Conservation (phyloP, 1,140 invertebrate species). For the Drosophila azteca region DNA sequence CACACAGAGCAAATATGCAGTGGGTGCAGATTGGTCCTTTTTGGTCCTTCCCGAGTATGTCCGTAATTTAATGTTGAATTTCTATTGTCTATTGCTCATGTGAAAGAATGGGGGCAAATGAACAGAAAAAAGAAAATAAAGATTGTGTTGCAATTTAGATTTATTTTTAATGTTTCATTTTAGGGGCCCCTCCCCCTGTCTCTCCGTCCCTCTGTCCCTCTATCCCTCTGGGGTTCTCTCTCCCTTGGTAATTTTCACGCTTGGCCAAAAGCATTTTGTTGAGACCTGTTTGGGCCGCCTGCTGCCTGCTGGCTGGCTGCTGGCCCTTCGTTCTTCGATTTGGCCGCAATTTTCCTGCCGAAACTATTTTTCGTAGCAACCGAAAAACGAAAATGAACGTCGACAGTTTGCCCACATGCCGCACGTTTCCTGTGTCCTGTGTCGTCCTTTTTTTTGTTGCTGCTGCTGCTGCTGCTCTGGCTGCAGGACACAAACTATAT, state of each 20-base stretch:
- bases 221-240: no score
- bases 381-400: constrained; percentile 46
- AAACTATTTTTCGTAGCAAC: constrained; percentile 61
- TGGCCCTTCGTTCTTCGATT: constrained; percentile 54
- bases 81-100: constrained; percentile 47
- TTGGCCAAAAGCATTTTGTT: constrained; percentile 48
- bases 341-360: constrained; percentile 64
- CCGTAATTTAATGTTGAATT: constrained; percentile 63
- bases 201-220: not conserved
- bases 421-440: constrained; percentile 65
- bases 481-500: constrained; percentile 62
- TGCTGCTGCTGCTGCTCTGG: constrained; percentile 21
- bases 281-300: constrained; percentile 19
- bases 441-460: constrained; percentile 27
- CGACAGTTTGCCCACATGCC: constrained; percentile 65
- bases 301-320: constrained; percentile 20
- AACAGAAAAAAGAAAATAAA: constrained; percentile 22
- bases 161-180: constrained; percentile 72
- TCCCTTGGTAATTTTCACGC: constrained; percentile 57
- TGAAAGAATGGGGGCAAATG: constrained; percentile 9
- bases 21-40: constrained; percentile 32
- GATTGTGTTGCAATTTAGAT: constrained; percentile 64
- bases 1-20: constrained; percentile 11
- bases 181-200: constrained; percentile 10
- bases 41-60: constrained; percentile 16